Evolutionary conservation across 1,140 invertebrate genomes (phyloP).

Genomic region (Pectinophora gossypiella): DNA sequence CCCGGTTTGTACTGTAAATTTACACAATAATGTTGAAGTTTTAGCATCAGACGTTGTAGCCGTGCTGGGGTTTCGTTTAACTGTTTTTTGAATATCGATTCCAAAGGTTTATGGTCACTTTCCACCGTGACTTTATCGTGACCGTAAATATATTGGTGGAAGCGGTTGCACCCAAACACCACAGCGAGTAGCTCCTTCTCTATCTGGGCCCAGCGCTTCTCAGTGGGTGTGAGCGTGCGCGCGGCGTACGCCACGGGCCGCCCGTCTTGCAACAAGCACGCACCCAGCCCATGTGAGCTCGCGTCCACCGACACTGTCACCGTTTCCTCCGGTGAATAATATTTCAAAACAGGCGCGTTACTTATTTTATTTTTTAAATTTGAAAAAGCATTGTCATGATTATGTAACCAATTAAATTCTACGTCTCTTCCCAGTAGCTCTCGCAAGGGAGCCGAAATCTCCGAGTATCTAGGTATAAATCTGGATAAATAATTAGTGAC

Average conservation of each 20-base stretch:
- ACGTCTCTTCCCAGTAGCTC: conserved; percentile 38
- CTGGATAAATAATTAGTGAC: conserved; percentile 42
- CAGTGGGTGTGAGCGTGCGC: conserved; percentile 32
- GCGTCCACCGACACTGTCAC: conserved; percentile 19
- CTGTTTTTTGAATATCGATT: conserved; percentile 51
- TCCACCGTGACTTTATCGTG: conserved; percentile 31
- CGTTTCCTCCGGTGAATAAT: conserved; percentile 23
- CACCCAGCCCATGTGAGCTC: conserved; percentile 26
- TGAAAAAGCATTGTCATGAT: conserved; percentile 39
- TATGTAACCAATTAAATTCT: conserved; percentile 38
- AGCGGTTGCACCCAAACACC: conserved; percentile 5
- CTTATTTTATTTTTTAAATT: conserved; percentile 40
- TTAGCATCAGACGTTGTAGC: conserved; percentile 25
- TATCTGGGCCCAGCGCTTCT: conserved; percentile 39
- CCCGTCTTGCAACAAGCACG: conserved; percentile 26
- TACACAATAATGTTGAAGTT: conserved; percentile 4
- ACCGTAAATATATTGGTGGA: conserved; percentile 13
- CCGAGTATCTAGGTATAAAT: conserved; percentile 53
- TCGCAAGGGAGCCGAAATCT: conserved; percentile 28
- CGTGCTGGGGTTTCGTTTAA: conserved; percentile 41
- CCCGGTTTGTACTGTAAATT: conserved; percentile 8
- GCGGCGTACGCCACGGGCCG: conserved; percentile 33
- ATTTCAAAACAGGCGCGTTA: conserved; percentile 26
- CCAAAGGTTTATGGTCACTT: conserved; percentile 67
- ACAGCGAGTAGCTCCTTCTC: conserved; percentile 48